Evolutionary conservation across 2,888 invertebrate genomes (phyloP).

Genomic region (Timema podura): DNA sequence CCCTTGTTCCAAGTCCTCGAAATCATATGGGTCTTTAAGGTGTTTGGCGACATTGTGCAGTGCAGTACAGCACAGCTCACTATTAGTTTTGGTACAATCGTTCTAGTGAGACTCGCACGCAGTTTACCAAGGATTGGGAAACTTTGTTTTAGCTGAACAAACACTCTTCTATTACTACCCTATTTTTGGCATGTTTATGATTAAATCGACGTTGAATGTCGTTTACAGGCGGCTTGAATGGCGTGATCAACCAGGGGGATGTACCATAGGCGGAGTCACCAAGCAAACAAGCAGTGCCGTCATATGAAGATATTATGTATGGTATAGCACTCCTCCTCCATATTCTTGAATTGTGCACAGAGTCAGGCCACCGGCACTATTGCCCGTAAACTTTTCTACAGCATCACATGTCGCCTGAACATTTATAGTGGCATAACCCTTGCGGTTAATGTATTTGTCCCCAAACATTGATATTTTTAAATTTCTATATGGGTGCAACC

Average conservation of each 20-base stretch:
- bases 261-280: no score
- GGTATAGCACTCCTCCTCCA: background rate
- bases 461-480: background rate
- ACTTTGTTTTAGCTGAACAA: no score
- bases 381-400: background rate
- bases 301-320: background rate
- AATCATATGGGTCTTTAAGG: background rate
- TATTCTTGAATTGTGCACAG: background rate
- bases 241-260: no score
- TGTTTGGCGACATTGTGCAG: background rate
- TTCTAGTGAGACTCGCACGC: background rate
- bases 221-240: no score
- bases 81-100: background rate
- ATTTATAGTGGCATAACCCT: background rate
- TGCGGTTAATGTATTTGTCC: background rate
- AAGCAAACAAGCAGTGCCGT: background rate
- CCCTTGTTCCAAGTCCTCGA: conserved; percentile 1
- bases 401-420: background rate
- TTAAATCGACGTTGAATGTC: no score
- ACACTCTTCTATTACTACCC: no score
- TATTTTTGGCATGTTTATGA: no score
- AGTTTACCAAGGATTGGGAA: background rate
- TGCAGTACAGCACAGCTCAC: background rate
- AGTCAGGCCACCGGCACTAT: background rate
- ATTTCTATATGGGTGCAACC: no score